A percentile compares a stretch with the other conserved stretches of the same genome.
These are phyloP conservation scores for Lamellibrachia columna DNA, from an alignment of 2,888 invertebrate species.

Conservation along the genomic window DNA sequence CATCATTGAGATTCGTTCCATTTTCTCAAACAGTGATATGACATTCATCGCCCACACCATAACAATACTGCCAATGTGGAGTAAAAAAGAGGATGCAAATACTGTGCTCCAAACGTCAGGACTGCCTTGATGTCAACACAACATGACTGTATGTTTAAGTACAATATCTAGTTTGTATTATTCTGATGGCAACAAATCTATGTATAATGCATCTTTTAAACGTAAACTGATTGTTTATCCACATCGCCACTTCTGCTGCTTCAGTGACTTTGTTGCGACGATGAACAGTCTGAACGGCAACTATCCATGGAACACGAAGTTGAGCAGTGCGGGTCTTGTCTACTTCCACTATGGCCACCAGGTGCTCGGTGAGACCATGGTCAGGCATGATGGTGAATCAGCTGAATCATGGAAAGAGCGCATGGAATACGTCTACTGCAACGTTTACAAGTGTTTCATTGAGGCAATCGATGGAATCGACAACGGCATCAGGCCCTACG, in stretches of 20 bases:
- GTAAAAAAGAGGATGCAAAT: no score
- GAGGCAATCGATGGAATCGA: conserved; percentile 96
- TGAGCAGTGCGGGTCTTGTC: conserved; percentile 94
- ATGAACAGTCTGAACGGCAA: conserved; percentile 61
- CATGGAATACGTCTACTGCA: conserved; percentile 60
- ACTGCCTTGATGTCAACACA: no score
- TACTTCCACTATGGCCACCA: conserved; percentile 89
- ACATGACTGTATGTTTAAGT: no score
- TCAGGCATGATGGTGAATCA: background rate
- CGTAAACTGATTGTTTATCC: background rate
- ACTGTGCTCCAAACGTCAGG: no score
- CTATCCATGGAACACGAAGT: conserved; percentile 70
- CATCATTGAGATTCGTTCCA: no score
- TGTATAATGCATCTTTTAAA: background rate
- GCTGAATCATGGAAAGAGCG: background rate
- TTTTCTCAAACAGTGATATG: no score
- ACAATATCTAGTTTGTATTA: no score
- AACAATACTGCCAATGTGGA: no score
- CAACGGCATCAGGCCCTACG: conserved; percentile 74
- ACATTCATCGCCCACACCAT: no score
- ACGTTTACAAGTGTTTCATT: conserved; percentile 85
- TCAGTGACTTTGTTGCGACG: conserved; percentile 65
- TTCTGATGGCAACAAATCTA: background rate
- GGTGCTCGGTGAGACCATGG: conserved; percentile 65
- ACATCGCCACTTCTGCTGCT: background rate